Conservation (phyloP, 2,797 vertebrate species). For the Chelon labrosus region DNA sequence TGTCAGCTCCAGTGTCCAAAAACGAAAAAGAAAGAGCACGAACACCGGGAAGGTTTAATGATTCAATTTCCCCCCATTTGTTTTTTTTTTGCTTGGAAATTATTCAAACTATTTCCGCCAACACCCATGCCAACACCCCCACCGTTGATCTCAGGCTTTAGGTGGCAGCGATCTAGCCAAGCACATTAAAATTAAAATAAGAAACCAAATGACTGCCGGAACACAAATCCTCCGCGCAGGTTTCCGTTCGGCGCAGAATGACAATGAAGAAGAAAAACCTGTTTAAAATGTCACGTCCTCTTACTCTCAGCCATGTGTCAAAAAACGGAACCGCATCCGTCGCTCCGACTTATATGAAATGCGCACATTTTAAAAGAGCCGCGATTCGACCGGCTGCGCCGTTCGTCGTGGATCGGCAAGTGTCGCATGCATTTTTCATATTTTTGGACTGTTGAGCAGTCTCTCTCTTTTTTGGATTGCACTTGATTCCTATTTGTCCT, state of each 20-base stretch:
- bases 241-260: background rate
- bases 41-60: conserved; percentile 42
- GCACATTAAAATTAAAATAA: background rate
- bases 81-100: conserved; percentile 32
- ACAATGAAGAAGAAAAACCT: background rate
- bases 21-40: conserved; percentile 32
- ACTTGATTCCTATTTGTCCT: conserved; percentile 2
- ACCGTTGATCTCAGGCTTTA: conserved; percentile 10
- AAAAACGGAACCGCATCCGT: conserved; percentile 22
- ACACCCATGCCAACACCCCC: background rate
- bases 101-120: background rate
- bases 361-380: conserved; percentile 55
- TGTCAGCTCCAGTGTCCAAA: conserved; percentile 39
- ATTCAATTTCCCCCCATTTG: conserved; percentile 56
- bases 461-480: conserved; percentile 12
- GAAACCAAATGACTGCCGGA: background rate
- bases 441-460: conserved; percentile 14
- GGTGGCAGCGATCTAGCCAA: background rate
- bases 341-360: conserved; percentile 23
- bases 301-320: background rate
- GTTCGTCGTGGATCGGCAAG: conserved; percentile 46
- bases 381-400: conserved; percentile 28
- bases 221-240: background rate
- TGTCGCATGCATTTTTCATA: conserved; percentile 53
- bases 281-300: conserved; percentile 27